Evolutionary conservation across 2,113 vertebrate genomes (phyloP).

Genomic region (Tor tambroides): DNA sequence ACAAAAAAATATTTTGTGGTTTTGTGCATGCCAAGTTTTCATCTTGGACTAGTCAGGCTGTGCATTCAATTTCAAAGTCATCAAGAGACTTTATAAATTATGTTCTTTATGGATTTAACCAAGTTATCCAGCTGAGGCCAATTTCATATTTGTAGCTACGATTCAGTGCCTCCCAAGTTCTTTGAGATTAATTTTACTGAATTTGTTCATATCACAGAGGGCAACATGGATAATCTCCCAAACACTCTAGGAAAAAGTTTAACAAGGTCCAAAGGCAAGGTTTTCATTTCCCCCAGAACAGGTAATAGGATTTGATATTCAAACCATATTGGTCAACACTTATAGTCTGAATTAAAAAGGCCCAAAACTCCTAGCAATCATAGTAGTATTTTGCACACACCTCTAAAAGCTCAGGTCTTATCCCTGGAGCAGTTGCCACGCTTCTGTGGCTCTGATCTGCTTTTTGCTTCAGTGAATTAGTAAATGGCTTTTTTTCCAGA

Average conservation of each 20-base stretch:
- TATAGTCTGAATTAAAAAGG: not conserved
- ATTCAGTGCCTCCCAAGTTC: not conserved
- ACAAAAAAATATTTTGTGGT: not conserved
- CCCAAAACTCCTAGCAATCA: not conserved
- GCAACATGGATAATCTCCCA: not conserved
- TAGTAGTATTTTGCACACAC: not conserved
- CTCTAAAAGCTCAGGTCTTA: not conserved
- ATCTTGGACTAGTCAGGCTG: not conserved
- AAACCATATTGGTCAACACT: not conserved
- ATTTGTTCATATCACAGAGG: not conserved
- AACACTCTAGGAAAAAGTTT: not conserved
- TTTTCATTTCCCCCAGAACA: not conserved
- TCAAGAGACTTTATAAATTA: not conserved
- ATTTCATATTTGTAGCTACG: not conserved
- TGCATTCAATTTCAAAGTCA: not conserved
- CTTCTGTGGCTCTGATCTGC: not conserved
- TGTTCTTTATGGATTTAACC: not conserved
- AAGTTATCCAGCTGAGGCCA: conserved; percentile 11
- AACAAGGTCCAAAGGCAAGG: not conserved
- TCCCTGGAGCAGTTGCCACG: not conserved
- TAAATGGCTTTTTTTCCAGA: conserved; percentile 30
- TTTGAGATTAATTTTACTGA: not conserved
- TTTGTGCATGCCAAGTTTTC: not conserved
- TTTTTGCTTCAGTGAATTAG: conserved; percentile 18
- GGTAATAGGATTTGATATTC: not conserved